These are phyloP conservation scores for Bos indicus DNA, from an alignment of 2,113 vertebrate genomes.

Conservation along the genomic window DNA sequence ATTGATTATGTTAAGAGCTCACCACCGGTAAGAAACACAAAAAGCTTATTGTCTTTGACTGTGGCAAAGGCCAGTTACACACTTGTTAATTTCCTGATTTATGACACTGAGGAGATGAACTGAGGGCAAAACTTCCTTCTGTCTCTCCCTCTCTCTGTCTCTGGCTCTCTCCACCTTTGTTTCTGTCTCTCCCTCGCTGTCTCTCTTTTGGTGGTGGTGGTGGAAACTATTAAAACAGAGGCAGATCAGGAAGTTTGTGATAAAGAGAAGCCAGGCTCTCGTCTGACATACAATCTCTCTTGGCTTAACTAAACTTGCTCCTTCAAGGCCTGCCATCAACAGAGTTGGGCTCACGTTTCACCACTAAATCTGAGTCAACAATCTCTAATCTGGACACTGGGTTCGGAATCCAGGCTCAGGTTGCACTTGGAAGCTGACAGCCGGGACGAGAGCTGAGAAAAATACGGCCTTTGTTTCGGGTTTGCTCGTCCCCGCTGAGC, in stretches of 20 bases:
- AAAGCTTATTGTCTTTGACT: constrained; percentile 78
- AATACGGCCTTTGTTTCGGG: constrained; percentile 84
- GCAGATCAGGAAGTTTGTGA: constrained; percentile 84
- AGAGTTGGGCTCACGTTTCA: constrained; percentile 86
- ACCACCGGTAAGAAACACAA: constrained; percentile 78
- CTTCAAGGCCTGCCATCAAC: constrained; percentile 89
- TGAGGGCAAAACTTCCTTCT: constrained; percentile 43
- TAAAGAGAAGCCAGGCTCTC: constrained; percentile 84
- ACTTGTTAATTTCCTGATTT: constrained; percentile 85
- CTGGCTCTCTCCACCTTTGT: neutral
- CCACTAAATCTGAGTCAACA: constrained; percentile 91
- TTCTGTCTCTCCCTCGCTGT: neutral
- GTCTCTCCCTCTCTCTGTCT: neutral
- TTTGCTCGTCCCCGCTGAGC: constrained; percentile 72
- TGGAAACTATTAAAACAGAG: constrained; percentile 69
- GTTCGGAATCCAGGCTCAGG: constrained; percentile 83
- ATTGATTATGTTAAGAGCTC: constrained; percentile 79
- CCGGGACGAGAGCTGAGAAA: constrained; percentile 76
- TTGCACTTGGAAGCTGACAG: constrained; percentile 85
- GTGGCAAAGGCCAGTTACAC: constrained; percentile 78
- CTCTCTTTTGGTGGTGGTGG: constrained; percentile 18
- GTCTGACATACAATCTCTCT: constrained; percentile 85
- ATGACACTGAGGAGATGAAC: constrained; percentile 75
- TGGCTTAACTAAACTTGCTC: constrained; percentile 85
- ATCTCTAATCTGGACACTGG: constrained; percentile 90